Evolutionary conservation across 2,888 invertebrate genomes (phyloP), one percentile per base, ranked within the genome.

Genomic region (Criorhina ranunculi): DNA sequence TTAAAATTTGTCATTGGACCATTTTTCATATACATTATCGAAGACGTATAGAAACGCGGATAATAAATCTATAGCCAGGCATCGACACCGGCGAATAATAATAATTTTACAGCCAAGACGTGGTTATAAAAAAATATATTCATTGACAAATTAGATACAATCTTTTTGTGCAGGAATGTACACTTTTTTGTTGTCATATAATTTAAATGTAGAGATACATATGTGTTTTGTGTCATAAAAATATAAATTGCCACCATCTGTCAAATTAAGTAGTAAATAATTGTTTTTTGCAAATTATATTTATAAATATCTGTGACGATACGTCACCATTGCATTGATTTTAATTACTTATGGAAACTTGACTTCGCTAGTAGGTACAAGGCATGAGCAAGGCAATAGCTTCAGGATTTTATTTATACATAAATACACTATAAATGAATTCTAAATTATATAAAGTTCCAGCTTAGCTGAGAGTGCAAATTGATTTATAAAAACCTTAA

Each of bases 1-100:
- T 70, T 24, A n/a, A 17, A 35, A 57, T 69, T 57, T 46, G 57
- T 69, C 69, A 69, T 57, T 69, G 59, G 44, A 59, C 35, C 46
- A 46, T 33, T 29, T 42, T n/a, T 55, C 24, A 4, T 24, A 24
- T 24, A 24, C 24, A 24, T 24, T n/a, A n/a, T 3, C 53, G 51
- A 62, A n/a, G n/a, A 17, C 15, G 42, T 42, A 2, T 60, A 60
- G 5, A 64, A 9, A 24, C 33, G 37, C 1, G 12, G 24, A 12
- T 4, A 46, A 33, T 64, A 49, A 64, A 44, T 46, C 19, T 35
- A 5, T 29, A 15, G 31, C 19, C 37, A 8, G 12, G 44, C 42
- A 29, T 42, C 11, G 46, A 46, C 31, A 55, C n/a, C n/a, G 53
- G 7, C 7, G 46, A 19, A 5, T 17, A 33, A 29, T 17, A 33